Evolutionary conservation across 2,113 vertebrate genomes (phyloP).

Genomic region (Asarcornis scutulata): DNA sequence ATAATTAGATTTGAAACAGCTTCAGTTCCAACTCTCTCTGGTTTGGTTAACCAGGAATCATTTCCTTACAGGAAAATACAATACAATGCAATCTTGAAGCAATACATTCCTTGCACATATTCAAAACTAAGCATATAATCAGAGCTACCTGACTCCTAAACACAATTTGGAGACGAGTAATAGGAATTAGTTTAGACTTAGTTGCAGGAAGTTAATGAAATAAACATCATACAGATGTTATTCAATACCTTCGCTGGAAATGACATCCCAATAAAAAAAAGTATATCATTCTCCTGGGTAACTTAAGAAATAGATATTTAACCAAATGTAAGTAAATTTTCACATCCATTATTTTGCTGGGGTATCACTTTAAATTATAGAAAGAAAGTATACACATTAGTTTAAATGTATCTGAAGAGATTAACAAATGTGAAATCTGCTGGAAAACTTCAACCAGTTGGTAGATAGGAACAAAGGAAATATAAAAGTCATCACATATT

Average conservation of each 20-base stretch:
- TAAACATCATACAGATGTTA: neutral
- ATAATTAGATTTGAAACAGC: neutral
- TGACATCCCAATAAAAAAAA: neutral
- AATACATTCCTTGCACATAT: neutral
- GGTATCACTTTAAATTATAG: neutral
- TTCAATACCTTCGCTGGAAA: neutral
- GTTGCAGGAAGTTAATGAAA: neutral
- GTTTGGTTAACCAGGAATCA: neutral
- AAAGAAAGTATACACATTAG: neutral
- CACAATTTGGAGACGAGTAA: neutral
- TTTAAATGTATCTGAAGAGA: neutral
- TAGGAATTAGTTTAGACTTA: neutral
- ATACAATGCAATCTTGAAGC: neutral
- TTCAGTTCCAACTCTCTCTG: neutral
- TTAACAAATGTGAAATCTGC: neutral
- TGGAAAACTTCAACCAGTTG: neutral
- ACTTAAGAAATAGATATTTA: neutral
- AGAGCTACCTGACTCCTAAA: neutral
- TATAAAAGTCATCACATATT: neutral
- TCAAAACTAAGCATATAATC: neutral
- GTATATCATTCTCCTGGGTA: neutral
- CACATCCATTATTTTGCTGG: neutral
- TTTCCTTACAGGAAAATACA: neutral
- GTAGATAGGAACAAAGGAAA: neutral
- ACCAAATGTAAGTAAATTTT: neutral